Base-by-base conservation (phyloP, 2,797 vertebrate species). In the Clamator glandarius region DNA sequence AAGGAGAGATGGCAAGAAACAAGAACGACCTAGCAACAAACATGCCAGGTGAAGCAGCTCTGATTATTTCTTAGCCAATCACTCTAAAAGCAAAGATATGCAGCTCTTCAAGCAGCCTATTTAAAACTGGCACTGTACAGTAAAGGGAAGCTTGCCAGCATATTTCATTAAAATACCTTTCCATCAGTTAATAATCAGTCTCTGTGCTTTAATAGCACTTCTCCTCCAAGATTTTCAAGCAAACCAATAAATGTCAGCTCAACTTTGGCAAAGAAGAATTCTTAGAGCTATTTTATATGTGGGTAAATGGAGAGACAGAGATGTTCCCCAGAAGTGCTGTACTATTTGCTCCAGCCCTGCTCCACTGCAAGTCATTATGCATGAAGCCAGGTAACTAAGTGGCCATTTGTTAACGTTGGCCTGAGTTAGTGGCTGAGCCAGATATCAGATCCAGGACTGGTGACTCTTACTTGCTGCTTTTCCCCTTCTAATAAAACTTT, bases 101-200 rank as follows among this genome's bases (percentile, higher is more conserved):
- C 29, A 62, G 74, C 62, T 91, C 91, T 52, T 85, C 83, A 86
- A 73, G 80, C 52, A 86, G 77, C 63, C 89, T 92, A 33, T 90
- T 96, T 87, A 94, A 74, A 41, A 36, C n/a, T 91, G 87, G 91
- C 85, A 91, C 54, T 0, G 3, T 31, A 74, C 44, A 87, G 61
- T 25, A 79, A 82, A 74, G 63, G 90, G 87, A 95, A 86, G 19
- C 24, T 63, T 90, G 92, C 89, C 95, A 95, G 68, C 31, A 26
- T 61, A 82, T 92, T 96, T 93, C 82, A 88, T 96, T 95, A 91
- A 95, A 96, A 96, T 92, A 92, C 85, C 74, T 91, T 84, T 86
- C 74, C 83, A 76, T 91, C 89, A 90, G 83, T 88, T 96, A 92
- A 93, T 91, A 91, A 87, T 88, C 41, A 91, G 80, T 44, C 33